Evolutionary conservation across 2,888 invertebrate genomes (phyloP).

Genomic region (Ischnura elegans): DNA sequence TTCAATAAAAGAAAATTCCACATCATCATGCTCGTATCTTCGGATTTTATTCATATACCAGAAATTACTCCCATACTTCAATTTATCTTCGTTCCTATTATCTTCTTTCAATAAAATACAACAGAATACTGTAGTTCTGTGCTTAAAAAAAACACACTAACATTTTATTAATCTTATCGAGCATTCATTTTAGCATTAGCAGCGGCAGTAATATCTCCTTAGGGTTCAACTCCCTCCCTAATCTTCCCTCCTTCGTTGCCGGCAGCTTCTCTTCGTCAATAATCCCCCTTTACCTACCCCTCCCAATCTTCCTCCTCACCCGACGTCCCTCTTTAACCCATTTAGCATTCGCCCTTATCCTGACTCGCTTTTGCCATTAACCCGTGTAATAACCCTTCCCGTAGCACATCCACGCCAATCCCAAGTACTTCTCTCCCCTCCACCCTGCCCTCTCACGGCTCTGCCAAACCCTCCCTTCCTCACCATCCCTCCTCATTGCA

Average conservation of each 20-base stretch:
- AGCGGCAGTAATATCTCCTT: background rate
- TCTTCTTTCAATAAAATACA: no score
- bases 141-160: no score
- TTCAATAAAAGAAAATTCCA: no score
- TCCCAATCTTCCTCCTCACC: background rate
- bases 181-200: no score
- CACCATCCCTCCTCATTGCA: background rate
- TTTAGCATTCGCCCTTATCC: background rate
- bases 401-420: slow-evolving; percentile 39
- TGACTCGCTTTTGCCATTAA: slow-evolving; percentile 43
- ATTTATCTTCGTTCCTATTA: no score
- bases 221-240: background rate
- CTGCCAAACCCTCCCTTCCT: background rate
- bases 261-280: background rate
- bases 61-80: no score
- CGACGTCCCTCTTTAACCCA: background rate
- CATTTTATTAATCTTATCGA: no score
- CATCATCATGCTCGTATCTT: no score
- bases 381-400: slow-evolving; percentile 61
- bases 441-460: background rate
- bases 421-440: background rate
- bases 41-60: no score
- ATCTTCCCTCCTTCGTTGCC: background rate
- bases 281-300: background rate
- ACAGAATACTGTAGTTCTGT: no score